phyloP scores from a whole-genome alignment of 1,140 invertebrate species.

The Phthorimaea operculella region DNA sequence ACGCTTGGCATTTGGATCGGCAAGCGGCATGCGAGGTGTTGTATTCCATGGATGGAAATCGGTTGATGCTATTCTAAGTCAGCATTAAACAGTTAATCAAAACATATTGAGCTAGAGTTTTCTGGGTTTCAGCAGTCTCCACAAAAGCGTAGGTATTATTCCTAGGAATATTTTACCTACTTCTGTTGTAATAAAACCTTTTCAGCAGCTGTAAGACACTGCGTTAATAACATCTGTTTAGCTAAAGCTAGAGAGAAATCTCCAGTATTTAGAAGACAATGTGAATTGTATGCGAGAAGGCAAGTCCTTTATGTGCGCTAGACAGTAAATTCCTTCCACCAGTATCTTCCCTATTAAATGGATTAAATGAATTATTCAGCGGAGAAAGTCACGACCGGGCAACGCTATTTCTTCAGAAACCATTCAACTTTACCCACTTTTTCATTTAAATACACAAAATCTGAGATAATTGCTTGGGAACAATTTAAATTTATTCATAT shows the following conservation, averaged over 20 bases:
- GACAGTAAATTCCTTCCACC: constrained; percentile 5
- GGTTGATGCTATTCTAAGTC: no score
- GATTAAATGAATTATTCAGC: constrained; percentile 61
- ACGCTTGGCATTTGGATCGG: no score
- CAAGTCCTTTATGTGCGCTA: constrained; percentile 17
- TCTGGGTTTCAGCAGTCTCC: no score
- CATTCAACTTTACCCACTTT: constrained; percentile 1
- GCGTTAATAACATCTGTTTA: no score
- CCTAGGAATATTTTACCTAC: no score
- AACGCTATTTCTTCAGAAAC: constrained; percentile 6
- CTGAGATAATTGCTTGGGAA: neutral
- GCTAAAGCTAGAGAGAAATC: neutral
- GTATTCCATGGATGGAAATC: no score
- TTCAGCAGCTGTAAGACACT: no score
- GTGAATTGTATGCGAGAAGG: constrained; percentile 1
- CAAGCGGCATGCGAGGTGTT: no score
- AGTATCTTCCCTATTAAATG: constrained; percentile 32
- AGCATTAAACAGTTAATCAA: no score
- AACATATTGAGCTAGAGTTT: no score
- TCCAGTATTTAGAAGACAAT: constrained; percentile 11
- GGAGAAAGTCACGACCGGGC: constrained; percentile 27
- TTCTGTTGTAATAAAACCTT: no score
- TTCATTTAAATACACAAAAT: constrained; percentile 2
- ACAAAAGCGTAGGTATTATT: no score
- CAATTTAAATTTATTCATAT: neutral